phyloP scores from a whole-genome alignment of 1,140 invertebrate genomes.

The Drosophila santomea region DNA sequence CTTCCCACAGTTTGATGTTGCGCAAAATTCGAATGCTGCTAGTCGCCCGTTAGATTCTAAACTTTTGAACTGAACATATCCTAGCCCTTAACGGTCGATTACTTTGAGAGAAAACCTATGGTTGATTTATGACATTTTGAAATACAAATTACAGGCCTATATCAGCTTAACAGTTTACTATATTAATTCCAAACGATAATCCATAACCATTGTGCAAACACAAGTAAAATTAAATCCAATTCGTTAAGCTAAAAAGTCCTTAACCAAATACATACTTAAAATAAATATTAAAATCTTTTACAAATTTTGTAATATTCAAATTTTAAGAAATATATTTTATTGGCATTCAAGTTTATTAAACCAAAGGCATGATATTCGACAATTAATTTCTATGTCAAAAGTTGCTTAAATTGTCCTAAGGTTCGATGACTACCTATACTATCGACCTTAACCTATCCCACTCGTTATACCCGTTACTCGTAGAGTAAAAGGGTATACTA shows the following conservation, averaged over 20 bases:
- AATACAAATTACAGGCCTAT: not conserved
- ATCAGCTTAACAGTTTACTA: not conserved
- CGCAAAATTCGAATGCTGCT: constrained; percentile 62
- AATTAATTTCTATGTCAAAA: not conserved
- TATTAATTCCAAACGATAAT: not conserved
- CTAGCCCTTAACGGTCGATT: constrained; percentile 26
- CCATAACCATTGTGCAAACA: not conserved
- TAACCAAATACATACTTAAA: too few relatives aligned
- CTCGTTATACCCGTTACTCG: too few relatives aligned
- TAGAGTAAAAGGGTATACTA: too few relatives aligned
- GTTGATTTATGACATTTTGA: not conserved
- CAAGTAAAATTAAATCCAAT: not conserved
- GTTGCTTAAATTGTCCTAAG: not conserved
- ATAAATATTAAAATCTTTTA: too few relatives aligned
- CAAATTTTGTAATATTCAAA: too few relatives aligned
- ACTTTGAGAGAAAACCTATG: constrained; percentile 6
- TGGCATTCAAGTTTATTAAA: too few relatives aligned
- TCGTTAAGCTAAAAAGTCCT: too few relatives aligned
- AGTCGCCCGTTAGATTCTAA: constrained; percentile 57
- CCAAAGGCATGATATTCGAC: not conserved
- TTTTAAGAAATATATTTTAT: too few relatives aligned
- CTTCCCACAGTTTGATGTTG: constrained; percentile 46
- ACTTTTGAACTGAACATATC: constrained; percentile 71
- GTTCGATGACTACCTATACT: constrained; percentile 1
- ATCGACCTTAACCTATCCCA: constrained; percentile 1